Evolutionary conservation across 1,140 invertebrate genomes (phyloP).

Genomic region (Tyrophagus putrescentiae): DNA sequence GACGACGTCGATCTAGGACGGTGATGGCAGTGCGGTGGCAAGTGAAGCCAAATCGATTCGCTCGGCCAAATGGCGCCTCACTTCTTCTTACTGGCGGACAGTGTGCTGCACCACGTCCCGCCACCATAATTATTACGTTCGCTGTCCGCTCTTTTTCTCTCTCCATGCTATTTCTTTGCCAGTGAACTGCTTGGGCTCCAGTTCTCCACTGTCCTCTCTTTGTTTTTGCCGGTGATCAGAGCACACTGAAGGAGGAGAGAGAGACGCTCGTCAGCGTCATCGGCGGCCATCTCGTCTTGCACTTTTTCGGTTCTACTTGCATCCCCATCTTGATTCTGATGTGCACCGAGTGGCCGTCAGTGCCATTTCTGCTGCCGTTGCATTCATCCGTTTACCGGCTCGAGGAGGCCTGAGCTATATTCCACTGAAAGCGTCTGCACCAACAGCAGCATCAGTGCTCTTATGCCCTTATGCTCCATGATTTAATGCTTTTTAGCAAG

Average conservation of each 20-base stretch:
- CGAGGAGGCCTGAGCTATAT: too few species aligned
- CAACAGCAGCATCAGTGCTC: too few species aligned
- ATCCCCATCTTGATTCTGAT: not conserved
- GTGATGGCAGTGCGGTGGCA: constrained; percentile 11
- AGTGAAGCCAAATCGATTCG: constrained; percentile 15
- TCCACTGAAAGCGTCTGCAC: too few species aligned
- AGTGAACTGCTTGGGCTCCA: not conserved
- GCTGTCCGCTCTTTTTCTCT: not conserved
- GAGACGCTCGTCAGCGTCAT: constrained; percentile 8
- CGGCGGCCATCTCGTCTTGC: not conserved
- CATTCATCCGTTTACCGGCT: too few species aligned
- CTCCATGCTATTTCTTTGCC: too few species aligned
- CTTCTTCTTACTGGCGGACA: constrained; percentile 1
- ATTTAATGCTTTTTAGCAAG: too few species aligned
- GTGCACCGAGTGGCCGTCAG: too few species aligned
- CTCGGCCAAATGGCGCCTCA: constrained; percentile 12
- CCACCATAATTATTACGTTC: constrained; percentile 16
- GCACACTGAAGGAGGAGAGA: too few species aligned
- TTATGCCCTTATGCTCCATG: too few species aligned
- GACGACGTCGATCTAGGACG: not conserved
- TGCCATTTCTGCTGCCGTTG: too few species aligned
- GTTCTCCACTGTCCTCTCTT: not conserved
- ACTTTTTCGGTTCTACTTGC: not conserved
- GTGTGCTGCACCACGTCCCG: not conserved
- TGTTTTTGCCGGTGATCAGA: not conserved